Base-by-base conservation (phyloP, 2,797 vertebrate species). In the Rhinophrynus dorsalis region DNA sequence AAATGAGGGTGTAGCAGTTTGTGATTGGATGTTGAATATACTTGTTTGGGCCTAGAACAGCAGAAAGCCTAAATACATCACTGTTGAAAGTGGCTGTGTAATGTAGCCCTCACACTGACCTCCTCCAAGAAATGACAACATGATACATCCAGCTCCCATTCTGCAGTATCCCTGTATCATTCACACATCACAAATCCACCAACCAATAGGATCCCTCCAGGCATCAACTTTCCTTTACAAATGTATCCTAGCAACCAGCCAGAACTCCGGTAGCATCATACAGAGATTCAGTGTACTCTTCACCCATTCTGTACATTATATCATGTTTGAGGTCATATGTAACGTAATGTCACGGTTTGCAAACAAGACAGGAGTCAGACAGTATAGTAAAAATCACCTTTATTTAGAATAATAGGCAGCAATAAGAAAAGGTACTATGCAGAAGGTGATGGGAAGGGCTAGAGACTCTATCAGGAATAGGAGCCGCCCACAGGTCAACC, bases 181-280 rank as follows among this genome's bases (percentile, higher is more conserved):
- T 33, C 32, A 9, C 11, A 24, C 11, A 57, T 37, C 32, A 57
- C n/a, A 13, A 38, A 37, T 20, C 11, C 20, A 55, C 8, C 51
- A 33, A 55, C 51, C 51, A 55, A 55, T 32, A 55, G 27, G 51
- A 33, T 4, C 6, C 5, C 18, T 1, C 9, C 20, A 33, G 20
- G 33, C 11, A 21, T 13, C 8, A 11, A 23, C 6, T 15, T n/a
- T 37, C 33, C 33, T 21, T n/a, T 13, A 2, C 10, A 11, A 9
- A 20, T 38, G 32, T 57, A 57, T 37, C 54, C 20, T 57, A 57
- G 54, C 54, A 57, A 57, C 54, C 15, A 29, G 17, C n/a, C 17
- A 21, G 15, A 35, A 33, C 29, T 21, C 33, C 23, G 4, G 10
- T 37, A 21, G 17, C 4, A 20, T 38, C 13, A 9, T 57, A 38